These are phyloP conservation scores for Drosophila biarmipes DNA, from an alignment of 1,140 invertebrate species.

Conservation along the genomic window DNA sequence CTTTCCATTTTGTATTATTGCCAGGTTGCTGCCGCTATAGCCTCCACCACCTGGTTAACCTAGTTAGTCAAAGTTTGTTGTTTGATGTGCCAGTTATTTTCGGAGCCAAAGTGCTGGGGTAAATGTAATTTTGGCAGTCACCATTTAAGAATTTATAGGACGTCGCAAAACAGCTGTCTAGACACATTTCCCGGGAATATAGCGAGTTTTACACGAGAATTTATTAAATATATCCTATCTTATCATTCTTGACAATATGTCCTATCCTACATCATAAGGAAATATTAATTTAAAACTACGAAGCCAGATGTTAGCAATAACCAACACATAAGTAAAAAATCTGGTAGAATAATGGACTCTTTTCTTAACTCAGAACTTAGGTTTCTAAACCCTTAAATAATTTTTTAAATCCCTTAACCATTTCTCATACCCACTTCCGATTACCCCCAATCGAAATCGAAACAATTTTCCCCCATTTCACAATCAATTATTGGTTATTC, in stretches of 20 bases:
- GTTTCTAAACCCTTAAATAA: not conserved
- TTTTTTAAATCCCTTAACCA: not conserved
- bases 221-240: not conserved
- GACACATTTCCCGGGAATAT: conserved; percentile 23
- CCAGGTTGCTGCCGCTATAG: conserved; percentile 25
- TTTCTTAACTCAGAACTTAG: no score
- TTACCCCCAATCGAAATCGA: not conserved
- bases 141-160: conserved; percentile 17
- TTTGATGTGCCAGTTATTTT: conserved; percentile 66
- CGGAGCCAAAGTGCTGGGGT: conserved; percentile 15
- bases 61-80: conserved; percentile 64
- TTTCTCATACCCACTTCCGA: not conserved
- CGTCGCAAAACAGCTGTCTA: conserved; percentile 15
- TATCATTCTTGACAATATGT: no score
- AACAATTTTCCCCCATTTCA: conserved; percentile 12
- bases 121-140: conserved; percentile 45
- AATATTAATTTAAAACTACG: no score
- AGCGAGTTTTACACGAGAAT: not conserved
- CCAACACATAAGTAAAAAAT: no score
- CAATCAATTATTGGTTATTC: conserved; percentile 36
- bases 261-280: no score
- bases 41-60: conserved; percentile 52
- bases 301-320: no score
- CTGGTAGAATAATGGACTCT: no score
- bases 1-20: conserved; percentile 57